Percentiles rank a stretch among this genome's conserved stretches.
These are phyloP conservation scores for Bathynomus jamesi DNA, from an alignment of 1,140 invertebrate species.

Conservation along the genomic window DNA sequence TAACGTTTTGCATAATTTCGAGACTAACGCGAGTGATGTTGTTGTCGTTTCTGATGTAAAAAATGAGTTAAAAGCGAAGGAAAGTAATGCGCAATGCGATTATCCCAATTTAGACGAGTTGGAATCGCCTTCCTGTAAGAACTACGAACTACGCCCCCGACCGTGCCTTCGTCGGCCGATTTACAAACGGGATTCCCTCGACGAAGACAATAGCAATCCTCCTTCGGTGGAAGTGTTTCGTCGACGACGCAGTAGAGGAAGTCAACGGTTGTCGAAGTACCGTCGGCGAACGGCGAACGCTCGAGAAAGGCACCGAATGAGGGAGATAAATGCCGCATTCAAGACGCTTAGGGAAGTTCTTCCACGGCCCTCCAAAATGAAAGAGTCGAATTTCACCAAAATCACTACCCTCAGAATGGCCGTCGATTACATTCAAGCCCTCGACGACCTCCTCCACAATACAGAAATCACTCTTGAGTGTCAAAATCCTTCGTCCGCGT, in stretches of 20 bases:
- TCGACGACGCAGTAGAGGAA: not conserved
- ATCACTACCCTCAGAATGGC: conserved; percentile 9
- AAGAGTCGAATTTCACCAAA: conserved; percentile 10
- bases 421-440: conserved; percentile 11
- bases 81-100: too few species aligned
- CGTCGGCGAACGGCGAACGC: conserved; percentile 79
- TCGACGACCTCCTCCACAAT: conserved; percentile 3
- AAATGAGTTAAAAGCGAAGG: too few species aligned
- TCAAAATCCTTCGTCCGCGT: too few species aligned
- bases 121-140: not conserved
- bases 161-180: conserved; percentile 2
- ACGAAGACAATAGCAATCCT: not conserved
- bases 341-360: conserved; percentile 40
- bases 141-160: conserved; percentile 8
- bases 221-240: not conserved
- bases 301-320: conserved; percentile 70
- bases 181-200: conserved; percentile 6
- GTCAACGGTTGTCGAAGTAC: conserved; percentile 56
- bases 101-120: not conserved
- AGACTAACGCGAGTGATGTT: not conserved
- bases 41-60: too few species aligned
- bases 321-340: conserved; percentile 79
- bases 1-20: not conserved
- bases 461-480: not conserved
- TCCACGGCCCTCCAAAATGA: conserved; percentile 1